phyloP scores from a whole-genome alignment of 2,888 invertebrate genomes.

The Torymus aiolomorphi region DNA sequence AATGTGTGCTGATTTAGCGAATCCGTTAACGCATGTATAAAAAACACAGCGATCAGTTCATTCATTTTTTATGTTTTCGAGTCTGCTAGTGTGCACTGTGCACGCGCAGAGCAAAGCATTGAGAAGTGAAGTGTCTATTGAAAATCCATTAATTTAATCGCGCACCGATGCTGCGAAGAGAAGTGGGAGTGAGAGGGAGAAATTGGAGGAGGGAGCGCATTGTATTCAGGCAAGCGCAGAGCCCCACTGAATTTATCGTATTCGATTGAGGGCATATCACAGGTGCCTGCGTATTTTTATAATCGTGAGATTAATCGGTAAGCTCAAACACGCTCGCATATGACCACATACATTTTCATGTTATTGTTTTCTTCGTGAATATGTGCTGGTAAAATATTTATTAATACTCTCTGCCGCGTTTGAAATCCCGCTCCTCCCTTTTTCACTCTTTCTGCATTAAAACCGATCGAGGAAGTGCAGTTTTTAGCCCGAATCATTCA shows the following conservation, averaged over 20 bases:
- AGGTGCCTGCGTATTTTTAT: constrained; percentile 23
- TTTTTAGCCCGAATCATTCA: constrained; percentile 8
- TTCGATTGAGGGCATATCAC: constrained; percentile 11
- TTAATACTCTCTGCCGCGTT: background rate
- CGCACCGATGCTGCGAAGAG: background rate
- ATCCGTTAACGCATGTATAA: too few relatives aligned
- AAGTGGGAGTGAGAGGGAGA: too few relatives aligned
- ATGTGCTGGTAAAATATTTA: constrained; percentile 1
- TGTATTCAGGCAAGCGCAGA: background rate
- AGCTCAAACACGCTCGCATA: background rate
- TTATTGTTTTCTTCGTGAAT: constrained; percentile 2
- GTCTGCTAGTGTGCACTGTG: too few relatives aligned
- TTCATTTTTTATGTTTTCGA: constrained; percentile 19
- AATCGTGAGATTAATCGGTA: constrained; percentile 45
- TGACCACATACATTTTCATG: background rate
- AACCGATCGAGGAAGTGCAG: constrained; percentile 6
- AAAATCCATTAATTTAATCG: constrained; percentile 51
- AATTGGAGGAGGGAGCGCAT: background rate
- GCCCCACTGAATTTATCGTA: constrained; percentile 40
- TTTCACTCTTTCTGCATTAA: background rate
- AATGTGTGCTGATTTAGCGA: too few relatives aligned
- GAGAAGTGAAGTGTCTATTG: constrained; percentile 35
- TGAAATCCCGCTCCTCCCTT: background rate
- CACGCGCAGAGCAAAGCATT: background rate
- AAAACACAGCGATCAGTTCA: background rate